Evolutionary conservation across 2,888 invertebrate genomes (phyloP), one percentile per base, ranked within the genome.

Genomic region (Chouioia cunea): DNA sequence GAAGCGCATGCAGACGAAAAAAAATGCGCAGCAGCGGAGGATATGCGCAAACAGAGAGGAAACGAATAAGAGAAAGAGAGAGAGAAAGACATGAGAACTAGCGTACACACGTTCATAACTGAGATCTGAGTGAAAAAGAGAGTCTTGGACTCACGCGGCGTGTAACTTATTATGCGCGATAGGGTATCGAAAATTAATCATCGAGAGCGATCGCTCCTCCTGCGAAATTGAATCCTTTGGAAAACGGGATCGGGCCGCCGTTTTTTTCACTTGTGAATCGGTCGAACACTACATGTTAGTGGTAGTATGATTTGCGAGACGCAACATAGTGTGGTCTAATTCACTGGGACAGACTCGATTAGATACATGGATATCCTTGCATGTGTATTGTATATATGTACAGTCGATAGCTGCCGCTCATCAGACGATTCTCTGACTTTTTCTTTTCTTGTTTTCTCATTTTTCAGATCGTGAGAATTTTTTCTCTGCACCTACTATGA

Each of bases 81-180:
- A 4, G 27, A 27, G 27, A 2, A 6, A 12, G 1, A 12, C 58
- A 50, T 59, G 63, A 64, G 68, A 69, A 63, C 57, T 56, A 62
- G 68, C 27, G 43, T 43, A n/a, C 20, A 10, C 36, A 10, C 54
- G 59, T 60, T 65, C 47, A 56, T 56, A 18, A 44, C 44, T 44
- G 64, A 36, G 36, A 27, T n/a, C n/a, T n/a, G 27, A 27, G 27
- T 10, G 36, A 36, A 36, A 36, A 36, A 63, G 23, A 58, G 71
- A 70, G 71, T 74, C 57, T 54, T 27, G 75, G 75, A 74, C 73
- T 72, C 76, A 76, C 69, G 77, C 76, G 71, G 76, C 73, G 75
- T 65, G 74, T 73, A 75, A 76, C 76, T 76, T 76, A 77, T 77
- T 77, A 75, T 73, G 73, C 75, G 65, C 76, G 74, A 70, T 71